A percentile compares a stretch with the other conserved stretches of the same genome.
phyloP scores from a whole-genome alignment of 2,797 vertebrate genomes.

The Alauda arvensis region DNA sequence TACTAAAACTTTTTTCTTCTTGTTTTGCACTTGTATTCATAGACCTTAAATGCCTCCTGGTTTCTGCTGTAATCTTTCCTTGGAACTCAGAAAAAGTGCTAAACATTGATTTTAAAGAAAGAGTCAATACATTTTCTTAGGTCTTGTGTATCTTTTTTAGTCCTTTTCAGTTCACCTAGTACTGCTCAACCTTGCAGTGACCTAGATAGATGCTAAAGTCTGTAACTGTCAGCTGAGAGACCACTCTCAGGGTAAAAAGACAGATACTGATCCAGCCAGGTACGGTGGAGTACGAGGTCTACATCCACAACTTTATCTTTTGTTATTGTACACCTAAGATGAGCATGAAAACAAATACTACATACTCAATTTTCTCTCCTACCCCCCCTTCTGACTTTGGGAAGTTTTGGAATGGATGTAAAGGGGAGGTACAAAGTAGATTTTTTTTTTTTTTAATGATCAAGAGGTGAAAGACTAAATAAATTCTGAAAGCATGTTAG shows the following conservation, averaged over 20 bases:
- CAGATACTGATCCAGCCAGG: neutral
- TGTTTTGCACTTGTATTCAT: neutral
- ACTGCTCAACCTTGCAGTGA: neutral
- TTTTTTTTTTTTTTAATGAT: neutral
- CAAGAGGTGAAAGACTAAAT: neutral
- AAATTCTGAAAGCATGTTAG: neutral
- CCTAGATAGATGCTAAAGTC: neutral
- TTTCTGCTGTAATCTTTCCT: neutral
- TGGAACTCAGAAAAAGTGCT: neutral
- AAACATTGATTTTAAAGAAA: neutral
- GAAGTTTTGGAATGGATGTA: neutral
- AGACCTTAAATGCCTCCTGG: neutral
- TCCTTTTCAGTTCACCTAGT: neutral
- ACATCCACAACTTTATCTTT: neutral
- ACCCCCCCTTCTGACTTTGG: neutral
- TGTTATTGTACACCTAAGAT: neutral
- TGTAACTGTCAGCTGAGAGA: neutral
- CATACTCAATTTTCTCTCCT: neutral
- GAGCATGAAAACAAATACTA: neutral
- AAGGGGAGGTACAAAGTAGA: neutral
- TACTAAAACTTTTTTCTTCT: neutral
- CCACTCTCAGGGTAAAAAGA: neutral
- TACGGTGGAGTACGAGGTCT: neutral
- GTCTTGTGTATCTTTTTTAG: neutral
- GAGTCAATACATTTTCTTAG: neutral